Base-by-base conservation (phyloP, 2,888 invertebrate species). In the Caenorhabditis becei region DNA sequence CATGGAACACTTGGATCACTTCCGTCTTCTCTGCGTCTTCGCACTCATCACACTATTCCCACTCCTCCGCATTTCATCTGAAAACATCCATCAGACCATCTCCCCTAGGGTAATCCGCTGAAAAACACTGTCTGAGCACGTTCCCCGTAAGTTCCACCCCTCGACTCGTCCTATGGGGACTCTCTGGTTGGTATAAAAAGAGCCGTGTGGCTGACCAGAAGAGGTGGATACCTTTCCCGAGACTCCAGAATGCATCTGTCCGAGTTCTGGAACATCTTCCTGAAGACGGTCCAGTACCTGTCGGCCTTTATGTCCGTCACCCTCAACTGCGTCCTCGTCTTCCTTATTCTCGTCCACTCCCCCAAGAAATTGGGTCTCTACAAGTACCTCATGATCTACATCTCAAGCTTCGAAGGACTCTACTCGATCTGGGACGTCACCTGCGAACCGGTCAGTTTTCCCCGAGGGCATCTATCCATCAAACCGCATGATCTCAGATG, bases 301-400 rank as follows among this genome's bases (percentile, higher is more conserved):
- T 71, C 71, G 2, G 71, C 71, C 2, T 71, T 71, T n/a, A 62
- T 20, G 23, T 62, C 61, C 18, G 63, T 72, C 26, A 20, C 56
- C 14, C 53, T 72, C 37, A 72, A 72, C 54, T 72, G 63, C 20
- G 47, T 72, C 24, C 56, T 72, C 49, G 63, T 72, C n/a, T 63
- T 72, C 24, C 35, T 72, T 2, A 72, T 72, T 16, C 35, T 72
- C 5, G 41, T 35, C 11, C 49, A 56, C 26, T 72, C 72, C 26
- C 72, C 72, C n/a, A 72, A 63, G 26, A 72, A 63, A 8, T 35
- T 72, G 7, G 72, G 72, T 14, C 56, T 63, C 2, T 72, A 72
- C 26, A 72, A 72, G 58, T 72, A 72, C 24, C 51, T 72, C 2
- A 72, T 72, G 72, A 72, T 72, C 32, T 72, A 72, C 49, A 72